These are phyloP conservation scores for Calidris pygmaea DNA, from an alignment of 2,113 vertebrate species.

Conservation along the genomic window DNA sequence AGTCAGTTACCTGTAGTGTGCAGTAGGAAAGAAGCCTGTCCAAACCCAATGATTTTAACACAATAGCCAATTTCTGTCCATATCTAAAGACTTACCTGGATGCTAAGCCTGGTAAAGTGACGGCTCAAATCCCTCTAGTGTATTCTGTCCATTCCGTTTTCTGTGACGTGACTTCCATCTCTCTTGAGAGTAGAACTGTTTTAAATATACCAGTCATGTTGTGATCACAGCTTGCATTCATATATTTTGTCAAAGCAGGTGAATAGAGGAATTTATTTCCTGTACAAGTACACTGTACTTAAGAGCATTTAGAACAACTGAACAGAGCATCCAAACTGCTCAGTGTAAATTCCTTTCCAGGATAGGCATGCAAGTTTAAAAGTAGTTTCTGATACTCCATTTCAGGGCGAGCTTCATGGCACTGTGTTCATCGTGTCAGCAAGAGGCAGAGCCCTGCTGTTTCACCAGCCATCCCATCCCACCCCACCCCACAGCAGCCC, in stretches of 20 bases:
- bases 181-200: not conserved
- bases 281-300: rapidly evolving
- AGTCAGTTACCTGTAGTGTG: not conserved
- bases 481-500: not conserved
- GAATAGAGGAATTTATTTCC: not conserved
- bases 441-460: not conserved
- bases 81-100: not conserved
- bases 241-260: not conserved
- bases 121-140: not conserved
- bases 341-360: not conserved
- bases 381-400: not conserved
- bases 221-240: not conserved
- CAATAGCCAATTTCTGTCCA: not conserved
- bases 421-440: not conserved
- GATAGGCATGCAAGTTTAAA: not conserved
- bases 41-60: not conserved
- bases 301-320: not conserved
- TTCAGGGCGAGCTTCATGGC: not conserved
- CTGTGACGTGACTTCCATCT: not conserved
- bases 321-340: not conserved
- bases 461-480: not conserved
- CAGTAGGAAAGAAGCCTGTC: not conserved
- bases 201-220: not conserved
- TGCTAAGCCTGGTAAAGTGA: not conserved
- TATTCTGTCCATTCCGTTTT: not conserved